Conservation (phyloP, 2,797 vertebrate genomes). For the Coranthus polyacanthus region DNA sequence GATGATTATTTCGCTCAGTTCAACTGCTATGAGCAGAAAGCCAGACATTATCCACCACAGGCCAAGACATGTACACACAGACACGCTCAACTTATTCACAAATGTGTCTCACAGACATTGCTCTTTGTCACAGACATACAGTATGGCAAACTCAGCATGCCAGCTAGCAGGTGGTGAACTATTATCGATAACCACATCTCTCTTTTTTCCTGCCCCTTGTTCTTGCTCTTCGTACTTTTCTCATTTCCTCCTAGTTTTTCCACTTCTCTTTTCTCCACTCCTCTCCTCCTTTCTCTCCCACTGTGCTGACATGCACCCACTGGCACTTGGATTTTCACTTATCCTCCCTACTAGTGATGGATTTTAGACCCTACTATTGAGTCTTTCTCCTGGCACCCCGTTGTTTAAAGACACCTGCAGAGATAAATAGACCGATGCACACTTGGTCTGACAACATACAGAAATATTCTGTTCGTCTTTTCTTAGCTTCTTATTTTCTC, state of each 20-base stretch:
- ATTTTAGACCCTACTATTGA: constrained; percentile 73
- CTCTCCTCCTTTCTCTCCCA: constrained; percentile 48
- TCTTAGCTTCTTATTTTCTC: constrained; percentile 29
- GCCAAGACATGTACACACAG: constrained; percentile 48
- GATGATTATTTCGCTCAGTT: constrained; percentile 69
- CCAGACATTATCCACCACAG: constrained; percentile 60
- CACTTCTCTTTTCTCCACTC: constrained; percentile 24
- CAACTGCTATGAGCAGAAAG: constrained; percentile 64
- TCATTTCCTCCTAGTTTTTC: constrained; percentile 58
- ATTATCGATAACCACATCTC: constrained; percentile 65
- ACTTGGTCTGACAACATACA: constrained; percentile 46
- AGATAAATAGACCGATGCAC: constrained; percentile 64
- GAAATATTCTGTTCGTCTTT: constrained; percentile 41
- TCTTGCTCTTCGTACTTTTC: constrained; percentile 41
- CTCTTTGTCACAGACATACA: constrained; percentile 54
- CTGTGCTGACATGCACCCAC: constrained; percentile 76
- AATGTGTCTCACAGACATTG: constrained; percentile 18
- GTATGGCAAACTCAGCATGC: constrained; percentile 51
- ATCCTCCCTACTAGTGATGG: constrained; percentile 75
- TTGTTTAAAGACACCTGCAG: constrained; percentile 71
- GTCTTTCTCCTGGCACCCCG: constrained; percentile 60
- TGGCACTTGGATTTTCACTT: constrained; percentile 81
- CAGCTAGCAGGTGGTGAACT: constrained; percentile 71
- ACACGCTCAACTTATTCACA: constrained; percentile 34
- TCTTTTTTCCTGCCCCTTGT: constrained; percentile 41